Percentiles rank a stretch among this genome's conserved stretches.
These are phyloP conservation scores for Lepidothrix coronata DNA, from an alignment of 2,113 vertebrate genomes.

Conservation along the genomic window DNA sequence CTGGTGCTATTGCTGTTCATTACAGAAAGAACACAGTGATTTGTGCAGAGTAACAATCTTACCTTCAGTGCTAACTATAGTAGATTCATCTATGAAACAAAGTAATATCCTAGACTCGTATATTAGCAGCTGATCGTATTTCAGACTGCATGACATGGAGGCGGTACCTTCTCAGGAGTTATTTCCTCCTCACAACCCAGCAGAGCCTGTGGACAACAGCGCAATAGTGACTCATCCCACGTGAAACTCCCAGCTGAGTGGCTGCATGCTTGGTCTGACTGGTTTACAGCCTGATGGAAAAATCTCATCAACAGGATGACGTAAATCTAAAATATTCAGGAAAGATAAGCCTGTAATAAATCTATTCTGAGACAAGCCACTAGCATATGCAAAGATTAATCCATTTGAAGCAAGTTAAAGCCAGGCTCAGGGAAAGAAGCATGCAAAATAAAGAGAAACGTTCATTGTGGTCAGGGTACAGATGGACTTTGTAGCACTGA, in stretches of 20 bases:
- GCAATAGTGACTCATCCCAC: neutral
- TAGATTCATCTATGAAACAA: neutral
- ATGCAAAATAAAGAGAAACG: neutral
- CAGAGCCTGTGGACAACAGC: neutral
- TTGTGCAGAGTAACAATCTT: neutral
- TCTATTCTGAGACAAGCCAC: conserved; percentile 12
- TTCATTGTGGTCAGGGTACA: neutral
- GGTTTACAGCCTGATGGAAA: neutral
- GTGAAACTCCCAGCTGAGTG: neutral
- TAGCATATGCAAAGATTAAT: neutral
- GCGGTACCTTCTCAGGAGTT: neutral
- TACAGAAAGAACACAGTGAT: neutral
- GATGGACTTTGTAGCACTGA: neutral
- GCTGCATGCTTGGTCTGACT: neutral
- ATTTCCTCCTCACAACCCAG: neutral
- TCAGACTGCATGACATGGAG: rapidly evolving
- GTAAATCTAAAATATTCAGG: conserved; percentile 46
- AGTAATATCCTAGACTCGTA: neutral
- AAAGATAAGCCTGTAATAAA: conserved; percentile 64
- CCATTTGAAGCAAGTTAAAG: conserved; percentile 3
- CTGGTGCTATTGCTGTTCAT: neutral
- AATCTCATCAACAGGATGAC: conserved; percentile 26
- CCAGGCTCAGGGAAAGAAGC: conserved; percentile 2
- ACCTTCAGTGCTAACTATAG: neutral
- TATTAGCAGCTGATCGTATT: neutral